phyloP scores from a whole-genome alignment of 2,113 vertebrate genomes.

The Elephantulus edwardii region DNA sequence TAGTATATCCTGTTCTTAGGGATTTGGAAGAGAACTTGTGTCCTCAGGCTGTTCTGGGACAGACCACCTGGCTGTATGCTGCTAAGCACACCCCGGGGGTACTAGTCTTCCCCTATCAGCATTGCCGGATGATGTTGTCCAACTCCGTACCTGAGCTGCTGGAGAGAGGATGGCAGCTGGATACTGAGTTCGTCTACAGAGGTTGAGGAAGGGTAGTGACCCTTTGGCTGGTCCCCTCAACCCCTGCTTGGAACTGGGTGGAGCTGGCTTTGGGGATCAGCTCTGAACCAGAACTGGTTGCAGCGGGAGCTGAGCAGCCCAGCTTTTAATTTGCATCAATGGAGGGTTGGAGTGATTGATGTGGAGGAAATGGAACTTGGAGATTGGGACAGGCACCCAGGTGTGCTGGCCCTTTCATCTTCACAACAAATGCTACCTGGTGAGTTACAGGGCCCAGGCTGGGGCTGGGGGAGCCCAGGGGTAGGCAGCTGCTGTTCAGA shows the following conservation, averaged over 20 bases:
- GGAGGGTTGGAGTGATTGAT: constrained; percentile 61
- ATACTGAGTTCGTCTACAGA: background rate
- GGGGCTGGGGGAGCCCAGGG: background rate
- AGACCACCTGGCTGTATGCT: background rate
- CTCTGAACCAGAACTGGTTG: constrained; percentile 6
- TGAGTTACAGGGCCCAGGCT: background rate
- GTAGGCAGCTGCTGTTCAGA: constrained; percentile 49
- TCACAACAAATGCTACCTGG: constrained; percentile 63
- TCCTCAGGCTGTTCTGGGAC: background rate
- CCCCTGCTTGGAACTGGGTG: background rate
- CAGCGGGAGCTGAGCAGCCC: background rate
- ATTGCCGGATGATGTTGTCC: background rate
- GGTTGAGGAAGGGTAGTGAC: background rate
- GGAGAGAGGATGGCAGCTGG: background rate
- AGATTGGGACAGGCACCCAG: constrained; percentile 48
- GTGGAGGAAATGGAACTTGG: constrained; percentile 35
- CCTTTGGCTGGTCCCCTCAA: background rate
- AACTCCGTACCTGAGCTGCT: background rate
- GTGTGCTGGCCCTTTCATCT: constrained; percentile 67
- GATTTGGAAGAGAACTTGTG: background rate
- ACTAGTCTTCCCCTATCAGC: background rate
- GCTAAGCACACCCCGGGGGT: background rate
- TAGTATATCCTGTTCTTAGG: background rate
- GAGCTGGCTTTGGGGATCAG: background rate
- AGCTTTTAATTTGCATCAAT: constrained; percentile 60